Base-by-base conservation (phyloP, 2,113 vertebrate genomes). In the Peucedramus taeniatus region DNA sequence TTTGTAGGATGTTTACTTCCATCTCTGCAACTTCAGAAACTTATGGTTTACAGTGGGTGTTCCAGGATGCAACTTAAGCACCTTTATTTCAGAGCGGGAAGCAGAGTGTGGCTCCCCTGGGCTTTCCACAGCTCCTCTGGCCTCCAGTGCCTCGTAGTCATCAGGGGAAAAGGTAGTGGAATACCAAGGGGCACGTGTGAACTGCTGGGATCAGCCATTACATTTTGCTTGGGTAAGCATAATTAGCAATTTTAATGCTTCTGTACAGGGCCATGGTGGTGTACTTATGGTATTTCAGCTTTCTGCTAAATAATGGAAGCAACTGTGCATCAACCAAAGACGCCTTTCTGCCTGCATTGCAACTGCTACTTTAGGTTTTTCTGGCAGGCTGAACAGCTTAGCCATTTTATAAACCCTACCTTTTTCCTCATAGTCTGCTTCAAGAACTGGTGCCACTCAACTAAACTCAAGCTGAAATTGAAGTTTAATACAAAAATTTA, bases 241-340 rank as follows among this genome's bases (percentile, higher is more conserved):
- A 78, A 76, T 44, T 37, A 83, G 84, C 21, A 37, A 74, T 19
- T 30, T 51, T 56, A 30, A 56, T 79, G 88, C 78, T 95, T 94
- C 75, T 81, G 90, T 87, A 75, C 85, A 53, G 93, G 86, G 37
- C 31, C 53, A 33, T 15, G 74, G 90, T 87, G 89, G 75, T n/a
- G 3, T 87, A 64, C 30, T 95, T 83, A 81, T 3, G 28, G 50
- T 90, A 66, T 77, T 96, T 86, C 56, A 71, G 68, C 77, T 80
- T 74, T 85, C 66, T 65, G 47, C 54, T 83, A 56, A 87, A 71
- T 64, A 39, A 71, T 16, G 54, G 65, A 90, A 97, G 56, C 63
- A 86, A 87, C 56, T 57, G 59, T 35, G 13, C 89, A 97, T 96
- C 83, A 37, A 93, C 97, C 98, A 97, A 97, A 98, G 97, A 97